Base-by-base conservation (phyloP, 53 echinoderm and acorn worm genomes). In the Paracentrotus lividus region DNA sequence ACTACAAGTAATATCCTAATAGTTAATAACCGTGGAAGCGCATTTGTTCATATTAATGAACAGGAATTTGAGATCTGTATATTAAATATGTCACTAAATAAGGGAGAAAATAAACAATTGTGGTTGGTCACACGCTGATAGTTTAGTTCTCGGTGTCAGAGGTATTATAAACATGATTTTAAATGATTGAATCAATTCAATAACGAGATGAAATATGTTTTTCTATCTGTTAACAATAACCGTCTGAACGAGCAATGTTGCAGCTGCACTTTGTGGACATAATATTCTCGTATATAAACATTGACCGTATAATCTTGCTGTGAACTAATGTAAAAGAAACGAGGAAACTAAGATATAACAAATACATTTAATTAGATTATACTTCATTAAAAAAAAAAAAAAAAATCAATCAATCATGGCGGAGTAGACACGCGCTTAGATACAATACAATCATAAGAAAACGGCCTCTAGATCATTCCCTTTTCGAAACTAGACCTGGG, bases 401-500 rank as follows among this genome's bases (percentile, higher is more conserved):
- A 34, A 53, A 53, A 86, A 53, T 86, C 52, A 53, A 86, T 86
- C 52, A 86, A 86, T 86, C 52, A 53, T 5, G 29, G 33, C 5
- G 55, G 31, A 44, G 29, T 31, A 52, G 54, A 21, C 52, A 86
- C 55, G 86, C 33, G 86, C 86, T 34, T 53, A 44, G 18, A 2
- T 8, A 42, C 44, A 43, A 77, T 0, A 43, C 13, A 77, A 18
- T 4, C 16, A 16, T 24, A 42, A 77, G 67, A 67, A 32, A 67
- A 16, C 77, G 43, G 40, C 31, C 66, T 42, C 13, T 68, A 42
- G 36, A 77, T 24, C 77, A 42, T 42, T 24, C 88, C 9, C 47
- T 24, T 68, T 90, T 92, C 92, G 92, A 92, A 92, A 92, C 92
- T 54, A 92, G 38, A 16, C 33, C 32, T 20, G 42, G 16, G 77